Evolutionary conservation across 1,140 invertebrate genomes (phyloP), one percentile per base, ranked within the genome.

Genomic region (Thaumatotibia leucotreta): DNA sequence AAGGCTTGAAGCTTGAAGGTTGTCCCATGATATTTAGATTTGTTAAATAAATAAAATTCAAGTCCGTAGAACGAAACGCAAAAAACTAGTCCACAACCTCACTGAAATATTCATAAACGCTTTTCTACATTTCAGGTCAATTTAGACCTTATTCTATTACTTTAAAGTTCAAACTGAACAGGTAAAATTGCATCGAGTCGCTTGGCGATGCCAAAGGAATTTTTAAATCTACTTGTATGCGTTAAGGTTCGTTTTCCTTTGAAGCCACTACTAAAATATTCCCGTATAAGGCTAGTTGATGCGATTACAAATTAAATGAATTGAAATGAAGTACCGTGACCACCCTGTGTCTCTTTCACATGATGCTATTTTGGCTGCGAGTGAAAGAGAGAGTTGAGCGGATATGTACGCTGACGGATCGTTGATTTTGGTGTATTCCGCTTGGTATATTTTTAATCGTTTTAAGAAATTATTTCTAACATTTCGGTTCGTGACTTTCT

Each of bases 281-380:
- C 22, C 11, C 10, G 6, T 24, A 23, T 23, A 24, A 27, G 58
- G 27, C 29, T 29, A 61, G 58, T 27, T 61, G 14, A 61, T 32
- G 6, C 27, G 58, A 61, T 61, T 61, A 61, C 58, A 61, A 61
- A 61, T 61, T 61, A 61, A 61, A 61, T 61, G 58, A 61, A 61
- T 61, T 24, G 54, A 17, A 27, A 61, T 61, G 54, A 61, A 61
- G 54, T n/a, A n/a, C n/a, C n/a, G n/a, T n/a, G n/a, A n/a, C n/a
- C n/a, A n/a, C n/a, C n/a, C n/a, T n/a, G n/a, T n/a, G 33, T 39
- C 35, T 39, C n/a, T 39, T 3, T 39, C n/a, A 39, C 35, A 1
- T n/a, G 2, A 39, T 39, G n/a, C 14, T n/a, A 11, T 17, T 39
- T 39, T 39, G 14, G 35, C n/a, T 39, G 35, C 4, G 35, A n/a